phyloP scores from a whole-genome alignment of 2,113 vertebrate species.

The Equus quagga region DNA sequence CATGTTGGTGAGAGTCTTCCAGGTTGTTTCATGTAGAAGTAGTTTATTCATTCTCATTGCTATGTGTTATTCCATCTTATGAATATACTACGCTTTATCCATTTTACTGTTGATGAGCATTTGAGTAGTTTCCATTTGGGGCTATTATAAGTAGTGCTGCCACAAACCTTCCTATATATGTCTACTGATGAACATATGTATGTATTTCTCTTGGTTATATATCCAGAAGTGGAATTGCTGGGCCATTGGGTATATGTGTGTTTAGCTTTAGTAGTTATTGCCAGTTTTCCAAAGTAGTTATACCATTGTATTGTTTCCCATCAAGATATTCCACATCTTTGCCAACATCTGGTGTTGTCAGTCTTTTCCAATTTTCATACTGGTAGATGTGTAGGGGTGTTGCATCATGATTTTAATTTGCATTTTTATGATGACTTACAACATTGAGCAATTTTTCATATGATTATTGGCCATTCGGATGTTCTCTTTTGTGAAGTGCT shows the following conservation, averaged over 20 bases:
- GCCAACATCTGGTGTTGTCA: not conserved
- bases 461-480: conserved; percentile 8
- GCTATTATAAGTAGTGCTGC: not conserved
- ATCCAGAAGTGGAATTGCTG: not conserved
- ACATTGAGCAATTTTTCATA: not conserved
- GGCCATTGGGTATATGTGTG: not conserved
- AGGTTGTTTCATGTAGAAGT: conserved; percentile 23
- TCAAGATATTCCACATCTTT: conserved; percentile 22
- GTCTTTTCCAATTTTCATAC: not conserved
- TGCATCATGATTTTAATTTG: not conserved
- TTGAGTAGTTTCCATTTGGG: not conserved
- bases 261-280: conserved; percentile 44
- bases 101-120: not conserved
- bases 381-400: not conserved
- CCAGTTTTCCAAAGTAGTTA: not conserved
- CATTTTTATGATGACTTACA: not conserved
- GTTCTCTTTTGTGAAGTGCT: not conserved
- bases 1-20: not conserved
- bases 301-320: conserved; percentile 1
- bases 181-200: not conserved
- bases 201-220: not conserved
- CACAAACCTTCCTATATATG: conserved; percentile 10
- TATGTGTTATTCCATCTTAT: not conserved
- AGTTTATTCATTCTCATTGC: not conserved
- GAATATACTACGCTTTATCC: not conserved